Conservation (phyloP, 2,888 invertebrate genomes). For the Cheiracanthium punctorium region DNA sequence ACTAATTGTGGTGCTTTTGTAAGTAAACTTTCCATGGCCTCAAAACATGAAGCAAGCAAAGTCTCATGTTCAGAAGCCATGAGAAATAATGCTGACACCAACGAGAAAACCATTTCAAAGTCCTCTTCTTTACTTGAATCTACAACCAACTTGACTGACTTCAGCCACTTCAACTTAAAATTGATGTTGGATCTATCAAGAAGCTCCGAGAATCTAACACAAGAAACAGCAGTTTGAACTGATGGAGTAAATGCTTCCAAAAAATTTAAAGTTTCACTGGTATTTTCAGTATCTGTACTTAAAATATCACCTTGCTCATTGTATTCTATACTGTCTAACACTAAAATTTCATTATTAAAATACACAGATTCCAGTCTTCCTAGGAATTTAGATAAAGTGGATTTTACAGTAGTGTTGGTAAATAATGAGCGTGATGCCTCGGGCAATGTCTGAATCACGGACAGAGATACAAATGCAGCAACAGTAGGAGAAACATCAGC, state of each 20-base stretch:
- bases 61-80: constrained; percentile 19
- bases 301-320: not conserved
- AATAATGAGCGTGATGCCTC: constrained; percentile 42
- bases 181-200: constrained; percentile 23
- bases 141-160: constrained; percentile 9
- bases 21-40: constrained; percentile 37
- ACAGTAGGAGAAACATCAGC: constrained; percentile 40
- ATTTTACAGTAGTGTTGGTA: constrained; percentile 20
- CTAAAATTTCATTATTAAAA: not conserved
- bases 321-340: not conserved
- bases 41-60: constrained; percentile 19
- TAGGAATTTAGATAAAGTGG: constrained; percentile 25
- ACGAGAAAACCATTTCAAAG: constrained; percentile 42
- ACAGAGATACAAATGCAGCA: constrained; percentile 31
- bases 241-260: constrained; percentile 42
- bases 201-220: constrained; percentile 31
- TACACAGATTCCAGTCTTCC: constrained; percentile 31
- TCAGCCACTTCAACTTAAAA: constrained; percentile 34
- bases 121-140: constrained; percentile 16
- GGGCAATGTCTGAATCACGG: constrained; percentile 43
- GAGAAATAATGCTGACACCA: constrained; percentile 49
- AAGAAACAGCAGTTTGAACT: constrained; percentile 16
- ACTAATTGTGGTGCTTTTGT: constrained; percentile 31
- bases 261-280: not conserved
- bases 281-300: not conserved